Conservation (phyloP, 64 coral and sea anemone species). For the Dendrophyllia cribrosa region DNA sequence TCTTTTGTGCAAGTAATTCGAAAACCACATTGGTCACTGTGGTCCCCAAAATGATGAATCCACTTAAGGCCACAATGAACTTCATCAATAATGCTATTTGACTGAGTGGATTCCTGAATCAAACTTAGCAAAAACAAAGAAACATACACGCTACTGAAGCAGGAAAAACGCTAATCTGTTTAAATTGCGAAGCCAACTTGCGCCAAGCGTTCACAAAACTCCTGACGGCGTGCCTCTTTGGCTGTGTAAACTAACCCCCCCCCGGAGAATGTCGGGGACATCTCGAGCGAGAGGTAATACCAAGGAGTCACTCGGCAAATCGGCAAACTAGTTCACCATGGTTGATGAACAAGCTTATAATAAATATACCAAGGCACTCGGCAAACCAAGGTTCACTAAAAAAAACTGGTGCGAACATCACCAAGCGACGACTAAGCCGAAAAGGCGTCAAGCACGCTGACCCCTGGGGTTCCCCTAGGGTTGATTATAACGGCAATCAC, state of each 20-base stretch:
- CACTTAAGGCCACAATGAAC: neutral
- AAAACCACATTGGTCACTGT: neutral
- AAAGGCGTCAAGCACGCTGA: neutral
- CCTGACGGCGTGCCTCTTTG: no score
- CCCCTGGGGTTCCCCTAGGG: no score
- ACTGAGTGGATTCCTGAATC: neutral
- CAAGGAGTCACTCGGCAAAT: neutral
- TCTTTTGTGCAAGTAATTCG: no score
- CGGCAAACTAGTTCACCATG: no score
- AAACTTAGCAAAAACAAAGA: conserved; percentile 15
- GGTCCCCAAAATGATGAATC: neutral
- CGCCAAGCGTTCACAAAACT: neutral
- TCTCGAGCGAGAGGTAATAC: neutral
- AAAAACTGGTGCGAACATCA: no score
- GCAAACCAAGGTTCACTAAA: no score
- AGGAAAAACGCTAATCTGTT: neutral
- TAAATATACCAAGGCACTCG: no score
- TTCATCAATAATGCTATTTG: no score
- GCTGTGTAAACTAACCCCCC: no score
- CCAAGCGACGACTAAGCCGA: no score
- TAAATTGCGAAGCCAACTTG: conserved; percentile 9
- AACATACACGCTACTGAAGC: conserved; percentile 16
- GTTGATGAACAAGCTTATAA: no score
- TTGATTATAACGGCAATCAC: neutral
- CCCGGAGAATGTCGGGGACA: neutral